Evolutionary conservation across 2,888 invertebrate species (phyloP), one percentile per base, ranked within the genome.

Genomic region (Campoplex nolae): DNA sequence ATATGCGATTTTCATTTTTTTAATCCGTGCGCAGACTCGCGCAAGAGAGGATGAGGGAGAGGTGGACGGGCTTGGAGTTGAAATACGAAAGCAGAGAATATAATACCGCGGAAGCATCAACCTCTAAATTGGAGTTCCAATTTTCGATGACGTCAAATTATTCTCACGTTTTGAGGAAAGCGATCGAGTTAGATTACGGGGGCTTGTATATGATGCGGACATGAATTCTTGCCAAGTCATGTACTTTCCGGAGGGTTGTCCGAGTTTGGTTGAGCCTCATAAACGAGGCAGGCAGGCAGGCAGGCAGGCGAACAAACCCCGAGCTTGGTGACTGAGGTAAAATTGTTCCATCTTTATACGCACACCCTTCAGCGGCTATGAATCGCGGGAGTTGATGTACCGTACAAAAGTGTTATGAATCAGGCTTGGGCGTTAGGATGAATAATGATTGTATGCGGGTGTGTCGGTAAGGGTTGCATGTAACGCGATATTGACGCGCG

Each of bases 401-500:
- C n/a, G 73, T 78, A 78, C 56, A 74, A 83, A 75, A 82, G 82
- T 71, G 81, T 87, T 84, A 79, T 83, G 87, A 87, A 84, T 87
- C 87, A 82, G 84, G 81, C 78, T 75, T 56, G 81, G 84, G 93
- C 90, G 93, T 92, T 91, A 92, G 91, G 92, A 94, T 93, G 93
- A 94, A 93, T 93, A 93, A 94, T 93, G 93, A 93, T 93, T 90
- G 89, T 86, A 88, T 89, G 73, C 88, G 88, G 90, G 88, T 88
- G 80, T 79, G 84, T 76, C 82, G 56, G 62, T 67, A 42, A 81
- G 68, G 87, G 84, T 84, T 76, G 84, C 56, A 79, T 75, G 79
- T 79, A 83, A 83, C 84, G 82, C 84, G 84, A 79, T 87, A 87
- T 84, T 76, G 76, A 84, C 78, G 74, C 76, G 38, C 65, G 71